Conservation (phyloP, 2,888 invertebrate species). For the Drosophila phalerata region DNA sequence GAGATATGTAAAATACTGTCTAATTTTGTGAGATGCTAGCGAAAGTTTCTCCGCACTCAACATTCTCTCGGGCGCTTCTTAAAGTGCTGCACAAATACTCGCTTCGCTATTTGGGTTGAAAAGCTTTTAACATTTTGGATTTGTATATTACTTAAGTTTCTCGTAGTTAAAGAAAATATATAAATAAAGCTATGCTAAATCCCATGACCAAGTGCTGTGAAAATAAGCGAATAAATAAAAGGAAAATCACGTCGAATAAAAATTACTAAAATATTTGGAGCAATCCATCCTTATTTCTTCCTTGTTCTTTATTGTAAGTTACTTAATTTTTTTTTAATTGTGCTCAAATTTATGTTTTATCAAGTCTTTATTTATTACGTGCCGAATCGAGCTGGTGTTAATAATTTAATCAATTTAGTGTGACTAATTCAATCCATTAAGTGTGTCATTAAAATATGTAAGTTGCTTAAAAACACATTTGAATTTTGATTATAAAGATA, state of each 20-base stretch:
- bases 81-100: conserved; percentile 64
- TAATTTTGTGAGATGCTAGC: conserved; percentile 27
- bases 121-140: conserved; percentile 33
- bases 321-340: neutral
- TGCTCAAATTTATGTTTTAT: conserved; percentile 13
- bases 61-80: conserved; percentile 33
- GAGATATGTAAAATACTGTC: conserved; percentile 25
- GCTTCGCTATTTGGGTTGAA: conserved; percentile 4
- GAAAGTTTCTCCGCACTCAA: conserved; percentile 20
- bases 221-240: conserved; percentile 42
- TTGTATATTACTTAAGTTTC: conserved; percentile 22
- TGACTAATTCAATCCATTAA: conserved; percentile 10
- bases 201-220: conserved; percentile 38
- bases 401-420: conserved; percentile 45
- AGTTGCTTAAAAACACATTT: conserved; percentile 1
- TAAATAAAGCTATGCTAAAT: conserved; percentile 40
- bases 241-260: conserved; percentile 22
- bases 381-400: conserved; percentile 38
- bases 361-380: neutral
- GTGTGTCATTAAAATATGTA: neutral
- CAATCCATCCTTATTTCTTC: neutral
- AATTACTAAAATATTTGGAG: conserved; percentile 37
- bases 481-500: neutral
- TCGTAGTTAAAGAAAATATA: conserved; percentile 24
- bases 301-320: too few species aligned